Conservation (phyloP, 35 echinoderm and acorn worm genomes). For the Heliocidaris erythrogramma region DNA sequence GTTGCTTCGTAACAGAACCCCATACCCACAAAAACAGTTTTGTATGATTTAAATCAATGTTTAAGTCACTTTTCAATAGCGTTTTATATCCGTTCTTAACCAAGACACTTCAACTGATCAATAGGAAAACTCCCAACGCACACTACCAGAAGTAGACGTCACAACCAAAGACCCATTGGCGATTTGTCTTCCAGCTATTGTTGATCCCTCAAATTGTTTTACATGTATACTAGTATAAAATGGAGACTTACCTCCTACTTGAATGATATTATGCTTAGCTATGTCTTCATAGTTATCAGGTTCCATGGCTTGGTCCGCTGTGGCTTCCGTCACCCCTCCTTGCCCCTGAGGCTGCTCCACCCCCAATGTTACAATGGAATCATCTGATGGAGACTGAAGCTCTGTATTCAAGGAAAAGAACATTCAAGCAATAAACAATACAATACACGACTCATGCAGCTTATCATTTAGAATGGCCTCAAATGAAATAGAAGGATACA, state of each 20-base stretch:
- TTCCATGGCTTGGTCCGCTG: slow-evolving; percentile 31
- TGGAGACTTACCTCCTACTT: slow-evolving; percentile 52
- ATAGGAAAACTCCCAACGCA: too few relatives aligned
- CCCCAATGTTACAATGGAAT: slow-evolving; percentile 47
- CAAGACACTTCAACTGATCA: too few relatives aligned
- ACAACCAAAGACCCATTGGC: too few relatives aligned
- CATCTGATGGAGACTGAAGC: slow-evolving; percentile 58
- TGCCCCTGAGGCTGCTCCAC: slow-evolving; percentile 16
- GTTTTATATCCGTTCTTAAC: too few relatives aligned
- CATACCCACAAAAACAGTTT: too few relatives aligned
- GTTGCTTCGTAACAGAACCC: too few relatives aligned
- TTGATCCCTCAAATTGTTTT: too few relatives aligned
- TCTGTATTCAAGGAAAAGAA: slow-evolving; percentile 24
- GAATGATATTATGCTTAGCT: slow-evolving; percentile 64
- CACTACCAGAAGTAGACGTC: too few relatives aligned
- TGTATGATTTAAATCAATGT: too few relatives aligned
- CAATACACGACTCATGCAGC: not conserved
- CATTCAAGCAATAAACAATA: not conserved
- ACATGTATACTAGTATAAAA: too few relatives aligned
- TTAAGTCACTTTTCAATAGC: too few relatives aligned
- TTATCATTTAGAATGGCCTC: not conserved
- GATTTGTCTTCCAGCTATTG: too few relatives aligned
- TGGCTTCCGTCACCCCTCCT: slow-evolving; percentile 26
- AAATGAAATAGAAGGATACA: not conserved
- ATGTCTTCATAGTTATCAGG: slow-evolving; percentile 66